Percentiles rank a stretch among this genome's conserved stretches.
Evolutionary conservation across 2,113 vertebrate genomes (phyloP).

Genomic region (Syngnathus typhle): DNA sequence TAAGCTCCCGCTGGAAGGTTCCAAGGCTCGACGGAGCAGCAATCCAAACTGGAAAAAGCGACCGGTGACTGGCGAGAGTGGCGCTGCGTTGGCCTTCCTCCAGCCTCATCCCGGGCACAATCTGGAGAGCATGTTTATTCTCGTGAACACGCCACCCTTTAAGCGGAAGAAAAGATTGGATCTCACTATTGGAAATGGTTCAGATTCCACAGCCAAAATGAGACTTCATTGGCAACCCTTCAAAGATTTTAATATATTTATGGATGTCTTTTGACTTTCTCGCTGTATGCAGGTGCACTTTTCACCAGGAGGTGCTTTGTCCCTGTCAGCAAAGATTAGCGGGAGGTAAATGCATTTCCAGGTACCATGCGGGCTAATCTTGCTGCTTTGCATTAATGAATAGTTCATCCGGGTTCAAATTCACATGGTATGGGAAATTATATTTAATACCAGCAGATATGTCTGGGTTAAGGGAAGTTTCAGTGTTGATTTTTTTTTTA

Average conservation of each 20-base stretch:
- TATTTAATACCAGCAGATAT: constrained; percentile 6
- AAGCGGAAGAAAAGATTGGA: constrained; percentile 32
- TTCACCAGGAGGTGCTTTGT: constrained; percentile 56
- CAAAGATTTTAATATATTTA: constrained; percentile 39
- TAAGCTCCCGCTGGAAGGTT: background rate
- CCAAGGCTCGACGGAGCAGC: constrained; percentile 17
- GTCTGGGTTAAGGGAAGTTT: background rate
- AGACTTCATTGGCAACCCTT: constrained; percentile 52
- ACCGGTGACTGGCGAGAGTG: constrained; percentile 17
- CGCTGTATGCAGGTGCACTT: constrained; percentile 49
- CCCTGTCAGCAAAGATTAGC: constrained; percentile 61
- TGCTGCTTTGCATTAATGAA: constrained; percentile 40
- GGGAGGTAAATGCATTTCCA: constrained; percentile 47
- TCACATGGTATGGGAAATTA: constrained; percentile 17
- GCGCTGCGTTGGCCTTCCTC: constrained; percentile 30
- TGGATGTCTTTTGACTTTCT: constrained; percentile 5
- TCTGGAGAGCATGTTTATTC: constrained; percentile 35
- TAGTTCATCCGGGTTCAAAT: constrained; percentile 3
- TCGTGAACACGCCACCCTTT: constrained; percentile 22
- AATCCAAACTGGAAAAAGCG: constrained; percentile 21
- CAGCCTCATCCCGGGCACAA: constrained; percentile 30
- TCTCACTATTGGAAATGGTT: constrained; percentile 24
- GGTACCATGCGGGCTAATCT: constrained; percentile 32
- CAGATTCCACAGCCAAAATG: constrained; percentile 33
- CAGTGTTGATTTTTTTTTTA: background rate